Percentiles rank a stretch among this genome's conserved stretches.
Evolutionary conservation across 2,797 vertebrate genomes (phyloP).

Genomic region (Sebastes trivittatus): DNA sequence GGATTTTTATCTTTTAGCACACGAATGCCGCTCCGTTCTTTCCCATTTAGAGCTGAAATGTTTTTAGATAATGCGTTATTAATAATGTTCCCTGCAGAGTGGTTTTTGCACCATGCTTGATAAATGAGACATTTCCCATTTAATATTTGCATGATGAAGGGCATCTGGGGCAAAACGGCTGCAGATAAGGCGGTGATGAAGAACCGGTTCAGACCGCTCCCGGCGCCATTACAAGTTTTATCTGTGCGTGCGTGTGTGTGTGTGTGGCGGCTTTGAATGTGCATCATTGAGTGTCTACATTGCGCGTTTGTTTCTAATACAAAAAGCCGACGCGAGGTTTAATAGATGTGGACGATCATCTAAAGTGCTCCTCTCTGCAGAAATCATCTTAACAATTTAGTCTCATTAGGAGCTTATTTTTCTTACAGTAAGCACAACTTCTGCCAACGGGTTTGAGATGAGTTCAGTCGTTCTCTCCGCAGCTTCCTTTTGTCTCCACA

Average conservation of each 20-base stretch:
- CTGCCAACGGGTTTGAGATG: neutral
- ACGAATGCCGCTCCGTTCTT: constrained; percentile 25
- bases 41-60: constrained; percentile 56
- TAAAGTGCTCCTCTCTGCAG: constrained; percentile 16
- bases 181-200: constrained; percentile 55
- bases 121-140: constrained; percentile 66
- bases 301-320: neutral
- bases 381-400: constrained; percentile 23
- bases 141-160: constrained; percentile 71
- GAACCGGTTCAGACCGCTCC: constrained; percentile 33
- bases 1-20: constrained; percentile 36
- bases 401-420: constrained; percentile 24
- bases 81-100: constrained; percentile 57
- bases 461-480: constrained; percentile 13
- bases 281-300: neutral
- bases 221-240: neutral
- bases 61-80: constrained; percentile 67
- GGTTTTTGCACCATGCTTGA: constrained; percentile 41
- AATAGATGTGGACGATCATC: constrained; percentile 6
- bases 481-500: constrained; percentile 6
- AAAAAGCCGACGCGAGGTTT: neutral
- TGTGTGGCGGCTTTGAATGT: neutral
- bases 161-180: constrained; percentile 44
- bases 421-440: neutral
- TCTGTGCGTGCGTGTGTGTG: neutral